A percentile compares a stretch with the other conserved stretches of the same genome.
Conservation (phyloP, 2,888 invertebrate genomes). For the Trichacis sp. region DNA sequence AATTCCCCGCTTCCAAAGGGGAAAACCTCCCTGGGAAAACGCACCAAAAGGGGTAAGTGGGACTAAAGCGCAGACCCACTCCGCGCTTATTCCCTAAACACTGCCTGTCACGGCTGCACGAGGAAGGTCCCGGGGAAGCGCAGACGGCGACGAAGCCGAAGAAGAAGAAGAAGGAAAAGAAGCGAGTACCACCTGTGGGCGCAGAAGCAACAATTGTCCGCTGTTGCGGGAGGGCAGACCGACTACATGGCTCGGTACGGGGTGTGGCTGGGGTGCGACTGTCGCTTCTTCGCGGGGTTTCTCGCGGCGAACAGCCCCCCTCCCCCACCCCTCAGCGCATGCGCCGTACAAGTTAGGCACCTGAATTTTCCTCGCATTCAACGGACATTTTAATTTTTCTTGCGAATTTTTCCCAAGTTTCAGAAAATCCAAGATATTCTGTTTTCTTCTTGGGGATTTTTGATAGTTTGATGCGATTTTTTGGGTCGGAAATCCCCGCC, state of each 20-base stretch:
- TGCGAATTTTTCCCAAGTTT: no score
- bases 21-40: no score
- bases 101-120: no score
- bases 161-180: constrained; percentile 40
- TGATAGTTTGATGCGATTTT: no score
- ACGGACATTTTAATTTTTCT: no score
- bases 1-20: constrained; percentile 44
- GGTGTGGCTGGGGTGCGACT: constrained; percentile 68
- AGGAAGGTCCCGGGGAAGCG: no score
- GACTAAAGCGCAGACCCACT: no score
- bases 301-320: constrained; percentile 53
- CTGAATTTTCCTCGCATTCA: constrained; percentile 15
- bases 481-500: no score
- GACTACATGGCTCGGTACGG: constrained; percentile 68
- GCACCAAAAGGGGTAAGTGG: no score
- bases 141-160: constrained; percentile 10
- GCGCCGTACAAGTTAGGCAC: constrained; percentile 29
- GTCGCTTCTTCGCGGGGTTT: constrained; percentile 39
- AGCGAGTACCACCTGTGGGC: constrained; percentile 67
- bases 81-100: no score
- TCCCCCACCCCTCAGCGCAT: constrained; percentile 41
- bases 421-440: no score
- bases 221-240: constrained; percentile 68
- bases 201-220: constrained; percentile 70
- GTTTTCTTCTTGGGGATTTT: neutral